Base-by-base conservation (phyloP, 1,140 invertebrate species). In the Grapholita molesta region DNA sequence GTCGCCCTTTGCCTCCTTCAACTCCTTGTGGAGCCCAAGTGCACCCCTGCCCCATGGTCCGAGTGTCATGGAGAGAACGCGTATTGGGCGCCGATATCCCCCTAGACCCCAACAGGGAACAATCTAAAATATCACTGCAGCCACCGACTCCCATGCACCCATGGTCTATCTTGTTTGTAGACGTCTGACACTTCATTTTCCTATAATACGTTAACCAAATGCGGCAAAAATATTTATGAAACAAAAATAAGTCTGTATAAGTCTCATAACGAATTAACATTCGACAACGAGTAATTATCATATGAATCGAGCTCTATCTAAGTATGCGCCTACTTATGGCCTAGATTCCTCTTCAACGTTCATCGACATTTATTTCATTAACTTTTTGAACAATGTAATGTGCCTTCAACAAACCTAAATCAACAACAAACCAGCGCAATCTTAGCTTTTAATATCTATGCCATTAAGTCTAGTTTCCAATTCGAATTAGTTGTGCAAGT, bases 321-420 rank as follows among this genome's bases (percentile, higher is more conserved):
- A 12, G 11, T 61, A 30, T 30, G 5, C 55, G n/a, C n/a, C n/a
- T 61, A 15, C 28, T 32, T 70, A 70, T 53, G 67, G 67, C 52
- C 53, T 68, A 68, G 30, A 68, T 57, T 68, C 33, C 8, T 57
- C 30, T 68, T 18, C 4, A 11, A 8, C 53, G 67, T 68, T 15
- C 67, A 35, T 23, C 53, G 67, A 68, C 67, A 68, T 32, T 55
- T 65, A 70, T 65, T 48, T 55, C 25, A 68, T 66, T 15, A 28
- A 28, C 3, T 48, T 55, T 55, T 24, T 25, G 18, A 21, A 55
- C 52, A 55, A 53, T 53, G 48, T 53, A 24, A 53, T 57, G 53
- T 57, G 53, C 0, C 24, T n/a, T n/a, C 6, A 57, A 57, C 24
- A 25, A 61, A 61, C 5, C 7, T 61, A 30, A 18, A 8, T 61